Conservation (phyloP, 2,888 invertebrate genomes). For the Stegana nigrithorax region DNA sequence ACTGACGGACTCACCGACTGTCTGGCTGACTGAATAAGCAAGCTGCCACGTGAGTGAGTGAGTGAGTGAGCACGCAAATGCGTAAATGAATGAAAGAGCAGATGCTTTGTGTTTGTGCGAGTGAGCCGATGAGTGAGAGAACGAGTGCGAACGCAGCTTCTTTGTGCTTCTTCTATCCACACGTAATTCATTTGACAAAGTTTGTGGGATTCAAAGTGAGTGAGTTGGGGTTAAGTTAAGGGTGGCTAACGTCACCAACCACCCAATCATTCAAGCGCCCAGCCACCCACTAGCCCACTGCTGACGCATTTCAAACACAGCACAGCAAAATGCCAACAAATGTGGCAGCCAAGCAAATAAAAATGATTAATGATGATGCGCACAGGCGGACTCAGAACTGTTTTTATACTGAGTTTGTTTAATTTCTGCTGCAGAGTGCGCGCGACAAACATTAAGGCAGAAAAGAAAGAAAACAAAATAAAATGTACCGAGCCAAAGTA, state of each 20-base stretch:
- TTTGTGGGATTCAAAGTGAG: constrained; percentile 25
- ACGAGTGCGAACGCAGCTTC: background rate
- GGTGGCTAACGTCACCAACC: constrained; percentile 23
- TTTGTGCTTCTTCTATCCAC: background rate
- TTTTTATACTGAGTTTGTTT: constrained; percentile 40
- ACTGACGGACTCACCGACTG: background rate
- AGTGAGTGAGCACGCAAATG: background rate
- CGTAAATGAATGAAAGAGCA: background rate
- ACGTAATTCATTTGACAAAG: constrained; percentile 10
- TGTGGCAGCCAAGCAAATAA: constrained; percentile 61
- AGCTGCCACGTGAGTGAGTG: constrained; percentile 3
- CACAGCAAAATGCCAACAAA: constrained; percentile 54
- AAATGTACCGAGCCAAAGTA: constrained; percentile 6
- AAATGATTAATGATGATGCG: constrained; percentile 64
- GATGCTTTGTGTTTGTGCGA: background rate
- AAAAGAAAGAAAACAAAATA: constrained; percentile 2
- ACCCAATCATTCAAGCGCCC: too few relatives aligned
- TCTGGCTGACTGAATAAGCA: background rate
- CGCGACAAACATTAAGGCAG: constrained; percentile 3
- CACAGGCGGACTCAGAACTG: constrained; percentile 42
- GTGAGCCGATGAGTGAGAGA: background rate
- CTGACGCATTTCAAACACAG: constrained; percentile 1
- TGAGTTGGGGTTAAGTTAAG: too few relatives aligned
- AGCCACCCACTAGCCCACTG: constrained; percentile 16
- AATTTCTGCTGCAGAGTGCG: constrained; percentile 36